These are phyloP conservation scores for Andricus quercusramuli DNA, from an alignment of 2,888 invertebrate genomes.

Conservation along the genomic window DNA sequence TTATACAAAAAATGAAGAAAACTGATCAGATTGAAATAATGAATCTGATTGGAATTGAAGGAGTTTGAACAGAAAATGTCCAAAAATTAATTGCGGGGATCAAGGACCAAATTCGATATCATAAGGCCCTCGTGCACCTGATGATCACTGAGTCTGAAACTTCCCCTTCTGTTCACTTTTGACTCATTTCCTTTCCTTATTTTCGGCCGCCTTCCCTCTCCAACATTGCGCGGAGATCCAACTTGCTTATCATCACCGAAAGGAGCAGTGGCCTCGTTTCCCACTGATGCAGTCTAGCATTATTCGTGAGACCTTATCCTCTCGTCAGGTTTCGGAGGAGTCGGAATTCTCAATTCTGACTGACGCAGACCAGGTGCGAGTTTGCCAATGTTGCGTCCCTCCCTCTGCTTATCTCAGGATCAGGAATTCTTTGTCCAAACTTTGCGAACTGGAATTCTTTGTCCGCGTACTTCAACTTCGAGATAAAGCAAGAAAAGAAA, in stretches of 20 bases:
- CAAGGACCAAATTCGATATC: not conserved
- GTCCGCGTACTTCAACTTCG: not conserved
- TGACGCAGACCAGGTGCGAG: not conserved
- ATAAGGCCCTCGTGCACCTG: slow-evolving; percentile 12
- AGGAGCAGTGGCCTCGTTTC: slow-evolving; percentile 20
- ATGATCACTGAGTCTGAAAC: not conserved
- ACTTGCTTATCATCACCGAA: slow-evolving; percentile 31
- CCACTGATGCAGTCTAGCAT: slow-evolving; percentile 11
- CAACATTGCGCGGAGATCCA: slow-evolving; percentile 28
- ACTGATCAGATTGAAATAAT: not conserved
- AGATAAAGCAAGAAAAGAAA: not conserved
- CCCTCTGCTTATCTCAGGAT: not conserved
- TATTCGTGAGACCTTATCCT: not conserved
- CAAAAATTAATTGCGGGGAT: not conserved
- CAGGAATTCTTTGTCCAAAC: not conserved
- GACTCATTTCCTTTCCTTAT: slow-evolving; percentile 19
- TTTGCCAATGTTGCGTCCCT: not conserved
- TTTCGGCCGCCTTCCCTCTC: not conserved
- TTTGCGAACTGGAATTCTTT: not conserved
- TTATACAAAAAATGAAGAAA: not conserved
- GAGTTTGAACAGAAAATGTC: not conserved
- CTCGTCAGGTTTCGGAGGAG: not conserved
- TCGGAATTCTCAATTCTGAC: not conserved
- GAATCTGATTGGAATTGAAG: not conserved
- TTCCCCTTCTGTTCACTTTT: not conserved